Conservation (phyloP, 2,113 vertebrate species). For the Gambusia holbrooki region DNA sequence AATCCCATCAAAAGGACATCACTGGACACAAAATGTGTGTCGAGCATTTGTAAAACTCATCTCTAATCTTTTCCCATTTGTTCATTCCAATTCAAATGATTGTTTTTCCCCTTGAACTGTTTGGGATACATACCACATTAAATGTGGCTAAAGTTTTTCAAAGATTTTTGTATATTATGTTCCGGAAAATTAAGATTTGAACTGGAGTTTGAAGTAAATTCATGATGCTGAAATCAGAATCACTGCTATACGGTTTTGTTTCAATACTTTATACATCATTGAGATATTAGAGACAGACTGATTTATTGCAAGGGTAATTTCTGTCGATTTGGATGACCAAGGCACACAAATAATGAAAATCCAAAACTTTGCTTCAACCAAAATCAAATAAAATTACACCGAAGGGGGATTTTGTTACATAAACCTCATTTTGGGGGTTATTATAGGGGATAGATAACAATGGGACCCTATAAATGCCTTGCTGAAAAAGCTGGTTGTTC, state of each 20-base stretch:
- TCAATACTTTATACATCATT: too few species aligned
- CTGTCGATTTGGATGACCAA: neutral
- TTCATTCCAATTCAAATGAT: neutral
- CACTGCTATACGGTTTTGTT: too few species aligned
- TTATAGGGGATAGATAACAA: too few species aligned
- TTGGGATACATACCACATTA: neutral
- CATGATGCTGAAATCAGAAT: too few species aligned
- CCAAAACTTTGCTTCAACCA: neutral
- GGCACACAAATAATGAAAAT: neutral
- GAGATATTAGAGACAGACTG: too few species aligned
- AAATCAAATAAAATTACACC: neutral
- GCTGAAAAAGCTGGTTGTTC: neutral
- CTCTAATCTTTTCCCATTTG: neutral
- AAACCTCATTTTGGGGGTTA: neutral
- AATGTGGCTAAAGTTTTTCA: too few species aligned
- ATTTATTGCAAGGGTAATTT: neutral
- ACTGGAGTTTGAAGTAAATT: too few species aligned
- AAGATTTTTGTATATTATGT: too few species aligned
- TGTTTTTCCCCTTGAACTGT: neutral
- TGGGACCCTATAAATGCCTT: neutral
- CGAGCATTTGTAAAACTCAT: neutral
- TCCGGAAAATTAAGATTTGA: too few species aligned
- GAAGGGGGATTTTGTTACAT: neutral
- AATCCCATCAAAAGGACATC: neutral
- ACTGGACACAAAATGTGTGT: too few species aligned